Percentiles rank a stretch among this genome's conserved stretches.
These are phyloP conservation scores for Threskiornis aethiopicus DNA, from an alignment of 2,797 vertebrate genomes.

Conservation along the genomic window DNA sequence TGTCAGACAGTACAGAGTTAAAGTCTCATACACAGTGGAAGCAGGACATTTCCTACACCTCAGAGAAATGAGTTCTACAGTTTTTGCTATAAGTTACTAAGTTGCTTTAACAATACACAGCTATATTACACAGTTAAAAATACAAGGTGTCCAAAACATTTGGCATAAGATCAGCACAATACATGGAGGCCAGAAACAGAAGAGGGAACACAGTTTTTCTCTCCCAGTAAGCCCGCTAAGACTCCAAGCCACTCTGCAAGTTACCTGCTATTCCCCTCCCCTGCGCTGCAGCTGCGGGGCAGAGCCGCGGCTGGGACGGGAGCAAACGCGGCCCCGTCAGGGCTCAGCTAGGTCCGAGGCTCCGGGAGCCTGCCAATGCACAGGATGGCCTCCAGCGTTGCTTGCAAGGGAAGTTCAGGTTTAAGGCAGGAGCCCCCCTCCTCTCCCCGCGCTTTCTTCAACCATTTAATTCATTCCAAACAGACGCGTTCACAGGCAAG, in stretches of 20 bases:
- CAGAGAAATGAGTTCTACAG: conserved; percentile 73
- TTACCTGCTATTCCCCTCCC: background rate
- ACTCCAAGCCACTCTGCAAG: conserved; percentile 29
- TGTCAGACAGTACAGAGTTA: conserved; percentile 80
- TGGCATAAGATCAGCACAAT: conserved; percentile 75
- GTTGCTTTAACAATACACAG: conserved; percentile 77
- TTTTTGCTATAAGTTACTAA: conserved; percentile 79
- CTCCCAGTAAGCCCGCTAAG: conserved; percentile 64
- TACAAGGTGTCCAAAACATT: conserved; percentile 74
- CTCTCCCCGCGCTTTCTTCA: background rate
- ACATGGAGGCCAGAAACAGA: conserved; percentile 73
- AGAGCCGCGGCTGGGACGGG: background rate
- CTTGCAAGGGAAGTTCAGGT: conserved; percentile 28
- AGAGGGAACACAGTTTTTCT: conserved; percentile 64
- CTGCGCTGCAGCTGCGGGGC: background rate
- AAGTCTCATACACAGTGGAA: conserved; percentile 78
- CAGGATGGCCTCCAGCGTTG: background rate
- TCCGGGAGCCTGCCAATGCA: background rate
- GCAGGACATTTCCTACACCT: conserved; percentile 76
- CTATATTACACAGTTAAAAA: conserved; percentile 78
- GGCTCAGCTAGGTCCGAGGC: background rate
- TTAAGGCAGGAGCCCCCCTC: conserved; percentile 47
- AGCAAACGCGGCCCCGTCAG: background rate
- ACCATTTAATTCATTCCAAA: background rate
- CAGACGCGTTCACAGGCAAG: background rate